A percentile compares a stretch with the other conserved stretches of the same genome.
Conservation (phyloP, 2,888 invertebrate genomes). For the Netelia virgata region DNA sequence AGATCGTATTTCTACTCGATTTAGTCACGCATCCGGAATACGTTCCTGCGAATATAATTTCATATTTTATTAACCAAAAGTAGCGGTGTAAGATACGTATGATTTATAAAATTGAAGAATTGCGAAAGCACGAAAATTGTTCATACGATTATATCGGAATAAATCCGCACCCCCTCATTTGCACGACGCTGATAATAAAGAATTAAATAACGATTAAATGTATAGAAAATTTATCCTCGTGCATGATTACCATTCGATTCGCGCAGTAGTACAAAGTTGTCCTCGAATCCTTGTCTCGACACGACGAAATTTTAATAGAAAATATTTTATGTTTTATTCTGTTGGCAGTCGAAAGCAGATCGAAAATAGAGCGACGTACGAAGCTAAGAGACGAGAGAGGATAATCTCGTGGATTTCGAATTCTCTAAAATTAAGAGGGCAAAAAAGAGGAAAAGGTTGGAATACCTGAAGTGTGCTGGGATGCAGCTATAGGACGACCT, state of each 20-base stretch:
- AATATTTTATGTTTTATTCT: constrained; percentile 27
- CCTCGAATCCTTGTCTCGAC: background rate
- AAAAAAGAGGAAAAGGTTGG: constrained; percentile 35
- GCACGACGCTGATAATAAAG: too few relatives aligned
- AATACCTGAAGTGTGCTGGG: constrained; percentile 48
- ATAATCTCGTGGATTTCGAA: constrained; percentile 61
- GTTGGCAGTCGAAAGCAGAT: constrained; percentile 1
- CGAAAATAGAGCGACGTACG: constrained; percentile 55
- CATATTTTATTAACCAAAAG: constrained; percentile 42
- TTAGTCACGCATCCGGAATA: constrained; percentile 67
- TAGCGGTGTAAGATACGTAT: background rate
- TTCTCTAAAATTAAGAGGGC: constrained; percentile 52
- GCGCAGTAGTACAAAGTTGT: background rate
- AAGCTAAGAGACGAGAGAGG: constrained; percentile 40
- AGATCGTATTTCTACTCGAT: constrained; percentile 52
- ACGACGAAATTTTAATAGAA: constrained; percentile 14
- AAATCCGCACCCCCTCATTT: too few relatives aligned
- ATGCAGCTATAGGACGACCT: constrained; percentile 58
- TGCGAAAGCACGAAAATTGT: background rate
- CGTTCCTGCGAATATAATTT: constrained; percentile 27
- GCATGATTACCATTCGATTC: background rate
- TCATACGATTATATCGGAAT: background rate
- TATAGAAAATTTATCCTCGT: too few relatives aligned
- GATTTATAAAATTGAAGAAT: background rate
- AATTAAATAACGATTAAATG: too few relatives aligned